These are phyloP conservation scores for Montipora foliosa DNA, from an alignment of 64 coral and sea anemone genomes.

Conservation along the genomic window DNA sequence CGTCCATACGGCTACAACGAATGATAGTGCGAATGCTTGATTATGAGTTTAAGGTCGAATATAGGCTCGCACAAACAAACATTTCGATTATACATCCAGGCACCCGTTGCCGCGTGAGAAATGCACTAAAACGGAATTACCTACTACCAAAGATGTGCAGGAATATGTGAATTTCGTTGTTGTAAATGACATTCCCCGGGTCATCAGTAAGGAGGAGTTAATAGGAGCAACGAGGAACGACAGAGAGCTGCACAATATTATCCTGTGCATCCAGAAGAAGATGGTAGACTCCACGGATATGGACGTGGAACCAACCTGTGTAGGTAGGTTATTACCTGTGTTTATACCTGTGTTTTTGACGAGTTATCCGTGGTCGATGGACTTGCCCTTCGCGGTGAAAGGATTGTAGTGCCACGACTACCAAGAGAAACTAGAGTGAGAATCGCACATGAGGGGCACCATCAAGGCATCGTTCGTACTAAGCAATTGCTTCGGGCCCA, in stretches of 20 bases:
- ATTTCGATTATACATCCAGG: conserved; percentile 58
- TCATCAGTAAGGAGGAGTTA: conserved; percentile 27
- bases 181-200: background rate
- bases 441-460: conserved; percentile 33
- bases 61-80: conserved; percentile 37
- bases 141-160: conserved; percentile 17
- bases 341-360: background rate
- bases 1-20: conserved; percentile 21
- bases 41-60: conserved; percentile 38
- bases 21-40: conserved; percentile 32
- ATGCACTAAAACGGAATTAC: conserved; percentile 17
- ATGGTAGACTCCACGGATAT: background rate
- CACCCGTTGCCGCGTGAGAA: background rate
- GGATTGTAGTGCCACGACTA: conserved; percentile 41
- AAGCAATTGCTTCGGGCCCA: conserved; percentile 47
- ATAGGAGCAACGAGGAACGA: conserved; percentile 1
- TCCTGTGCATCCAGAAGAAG: background rate
- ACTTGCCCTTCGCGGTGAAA: conserved; percentile 48
- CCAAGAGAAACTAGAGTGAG: conserved; percentile 12
- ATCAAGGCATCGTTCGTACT: conserved; percentile 37
- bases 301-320: background rate
- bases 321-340: too few species aligned
- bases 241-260: background rate
- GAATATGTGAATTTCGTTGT: conserved; percentile 23
- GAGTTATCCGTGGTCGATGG: conserved; percentile 20